These are phyloP conservation scores for Oncorhynchus gorbuscha DNA, from an alignment of 2,113 vertebrate genomes.

Conservation along the genomic window DNA sequence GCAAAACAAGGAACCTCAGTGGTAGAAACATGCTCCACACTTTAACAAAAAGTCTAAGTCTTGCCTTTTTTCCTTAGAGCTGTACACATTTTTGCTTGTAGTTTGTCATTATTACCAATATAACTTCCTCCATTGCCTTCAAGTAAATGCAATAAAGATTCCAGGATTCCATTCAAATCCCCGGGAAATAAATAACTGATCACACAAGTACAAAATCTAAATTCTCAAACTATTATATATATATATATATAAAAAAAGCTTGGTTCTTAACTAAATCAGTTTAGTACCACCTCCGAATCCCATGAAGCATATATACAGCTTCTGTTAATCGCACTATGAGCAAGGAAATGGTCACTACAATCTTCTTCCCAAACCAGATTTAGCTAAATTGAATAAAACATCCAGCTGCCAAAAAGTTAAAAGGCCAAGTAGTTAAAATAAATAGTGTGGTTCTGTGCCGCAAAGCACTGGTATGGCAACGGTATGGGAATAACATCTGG, in stretches of 20 bases:
- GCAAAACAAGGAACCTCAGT: conserved; percentile 16
- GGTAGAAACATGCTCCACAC: conserved; percentile 50
- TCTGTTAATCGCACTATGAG: conserved; percentile 10
- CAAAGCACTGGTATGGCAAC: not conserved
- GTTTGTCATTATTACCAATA: conserved; percentile 8
- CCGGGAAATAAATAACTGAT: conserved; percentile 49
- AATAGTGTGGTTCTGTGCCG: not conserved
- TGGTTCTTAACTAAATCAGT: conserved; percentile 16
- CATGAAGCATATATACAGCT: conserved; percentile 35
- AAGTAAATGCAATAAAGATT: conserved; percentile 1
- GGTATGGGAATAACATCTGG: not conserved
- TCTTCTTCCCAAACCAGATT: conserved; percentile 13
- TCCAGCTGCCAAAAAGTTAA: conserved; percentile 37
- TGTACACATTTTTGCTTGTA: conserved; percentile 19
- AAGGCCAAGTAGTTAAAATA: conserved; percentile 31
- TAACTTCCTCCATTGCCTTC: not conserved
- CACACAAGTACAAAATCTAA: conserved; percentile 20
- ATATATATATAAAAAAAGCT: not conserved
- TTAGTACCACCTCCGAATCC: conserved; percentile 33
- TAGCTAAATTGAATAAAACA: not conserved
- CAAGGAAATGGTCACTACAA: not conserved
- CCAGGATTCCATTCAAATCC: conserved; percentile 21
- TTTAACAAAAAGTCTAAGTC: conserved; percentile 18
- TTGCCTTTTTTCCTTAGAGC: too few relatives aligned
- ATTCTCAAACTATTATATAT: not conserved